Conservation (phyloP, 2,113 vertebrate genomes). For the Neoarius graeffei region DNA sequence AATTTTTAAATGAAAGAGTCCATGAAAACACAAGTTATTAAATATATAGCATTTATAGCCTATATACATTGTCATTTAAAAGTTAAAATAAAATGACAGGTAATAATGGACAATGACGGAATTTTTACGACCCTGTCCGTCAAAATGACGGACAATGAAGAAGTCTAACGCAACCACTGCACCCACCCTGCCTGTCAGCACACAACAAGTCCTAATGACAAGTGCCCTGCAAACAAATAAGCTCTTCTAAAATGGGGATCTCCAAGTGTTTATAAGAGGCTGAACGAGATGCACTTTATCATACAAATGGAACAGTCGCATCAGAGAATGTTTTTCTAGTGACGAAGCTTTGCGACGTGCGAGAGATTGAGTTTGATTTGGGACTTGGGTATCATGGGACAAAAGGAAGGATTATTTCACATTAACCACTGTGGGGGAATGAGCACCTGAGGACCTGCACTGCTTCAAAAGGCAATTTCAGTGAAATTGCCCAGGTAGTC, state of each 20-base stretch:
- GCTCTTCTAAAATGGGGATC: background rate
- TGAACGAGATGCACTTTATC: background rate
- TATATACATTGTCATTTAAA: no score
- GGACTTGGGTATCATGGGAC: constrained; percentile 11
- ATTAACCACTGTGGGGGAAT: constrained; percentile 30
- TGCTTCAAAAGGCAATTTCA: constrained; percentile 38
- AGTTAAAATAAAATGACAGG: no score
- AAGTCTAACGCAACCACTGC: no score
- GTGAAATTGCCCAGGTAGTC: constrained; percentile 20
- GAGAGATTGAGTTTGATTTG: background rate
- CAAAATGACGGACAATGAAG: no score
- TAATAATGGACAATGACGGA: no score
- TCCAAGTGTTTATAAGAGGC: constrained; percentile 1
- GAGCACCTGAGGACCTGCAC: constrained; percentile 36
- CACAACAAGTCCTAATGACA: background rate
- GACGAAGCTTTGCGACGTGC: background rate
- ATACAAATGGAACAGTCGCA: background rate
- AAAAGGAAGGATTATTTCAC: constrained; percentile 16
- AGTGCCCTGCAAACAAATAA: background rate
- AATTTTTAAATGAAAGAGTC: no score
- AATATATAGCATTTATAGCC: no score
- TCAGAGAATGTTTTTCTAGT: background rate
- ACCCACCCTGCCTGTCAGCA: background rate
- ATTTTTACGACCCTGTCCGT: no score
- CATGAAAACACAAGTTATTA: no score